phyloP scores from a whole-genome alignment of 2,888 invertebrate species.

The Pterobdella sp. region DNA sequence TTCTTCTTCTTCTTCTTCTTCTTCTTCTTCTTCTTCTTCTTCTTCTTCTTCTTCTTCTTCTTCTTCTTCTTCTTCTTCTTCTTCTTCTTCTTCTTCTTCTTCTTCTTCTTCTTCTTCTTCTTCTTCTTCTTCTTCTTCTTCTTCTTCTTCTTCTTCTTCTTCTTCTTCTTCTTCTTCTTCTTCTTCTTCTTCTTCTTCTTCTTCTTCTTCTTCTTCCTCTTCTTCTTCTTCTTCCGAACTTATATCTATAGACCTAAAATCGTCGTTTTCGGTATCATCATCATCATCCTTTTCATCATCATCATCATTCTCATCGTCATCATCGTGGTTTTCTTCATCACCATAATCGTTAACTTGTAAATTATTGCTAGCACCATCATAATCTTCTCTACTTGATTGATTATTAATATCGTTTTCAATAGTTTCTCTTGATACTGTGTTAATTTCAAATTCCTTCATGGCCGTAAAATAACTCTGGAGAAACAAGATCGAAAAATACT shows the following conservation, averaged over 20 bases:
- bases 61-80: constrained; percentile 7
- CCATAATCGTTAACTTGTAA: neutral
- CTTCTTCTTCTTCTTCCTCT: neutral
- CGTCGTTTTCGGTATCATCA: neutral
- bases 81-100: constrained; percentile 14
- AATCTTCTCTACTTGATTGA: no score
- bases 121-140: constrained; percentile 15
- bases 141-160: neutral
- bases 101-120: constrained; percentile 6
- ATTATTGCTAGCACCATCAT: no score
- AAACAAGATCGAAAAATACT: no score
- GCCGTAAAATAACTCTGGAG: no score
- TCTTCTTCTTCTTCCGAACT: neutral
- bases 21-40: neutral
- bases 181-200: neutral
- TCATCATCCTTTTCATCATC: neutral
- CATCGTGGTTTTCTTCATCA: constrained; percentile 1
- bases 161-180: neutral
- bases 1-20: constrained; percentile 3
- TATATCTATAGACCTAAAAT: neutral
- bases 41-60: constrained; percentile 11
- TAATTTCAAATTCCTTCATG: no score
- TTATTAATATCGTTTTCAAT: no score
- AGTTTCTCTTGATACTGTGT: no score
- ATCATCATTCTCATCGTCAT: constrained; percentile 3